Evolutionary conservation across 2,888 invertebrate genomes (phyloP).

Genomic region (Chelonus formosanus): DNA sequence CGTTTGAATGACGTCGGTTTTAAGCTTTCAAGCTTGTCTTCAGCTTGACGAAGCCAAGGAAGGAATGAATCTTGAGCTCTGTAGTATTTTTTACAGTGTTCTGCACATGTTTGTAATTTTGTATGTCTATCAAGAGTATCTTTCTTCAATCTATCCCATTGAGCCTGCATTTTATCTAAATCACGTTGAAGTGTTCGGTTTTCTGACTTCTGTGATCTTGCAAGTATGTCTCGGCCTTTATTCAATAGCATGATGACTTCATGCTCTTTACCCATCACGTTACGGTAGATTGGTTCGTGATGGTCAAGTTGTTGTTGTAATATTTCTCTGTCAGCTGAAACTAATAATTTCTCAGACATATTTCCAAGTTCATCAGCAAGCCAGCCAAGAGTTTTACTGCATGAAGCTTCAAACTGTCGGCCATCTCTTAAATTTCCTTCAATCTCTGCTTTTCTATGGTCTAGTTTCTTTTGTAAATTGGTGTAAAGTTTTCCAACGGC

Average conservation of each 20-base stretch:
- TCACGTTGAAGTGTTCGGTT: slow-evolving; percentile 77
- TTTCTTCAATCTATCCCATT: slow-evolving; percentile 91
- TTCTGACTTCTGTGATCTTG: slow-evolving; percentile 65
- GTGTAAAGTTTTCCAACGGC: slow-evolving; percentile 89
- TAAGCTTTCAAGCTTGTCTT: slow-evolving; percentile 82
- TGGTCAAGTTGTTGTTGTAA: slow-evolving; percentile 87
- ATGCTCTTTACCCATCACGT: slow-evolving; percentile 88
- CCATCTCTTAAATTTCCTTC: slow-evolving; percentile 88
- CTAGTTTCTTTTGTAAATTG: slow-evolving; percentile 88
- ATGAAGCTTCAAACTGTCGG: slow-evolving; percentile 87
- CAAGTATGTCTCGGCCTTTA: slow-evolving; percentile 81
- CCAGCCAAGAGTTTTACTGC: slow-evolving; percentile 91
- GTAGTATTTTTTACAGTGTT: slow-evolving; percentile 90
- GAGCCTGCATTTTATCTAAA: slow-evolving; percentile 86
- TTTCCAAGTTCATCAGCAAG: slow-evolving; percentile 81
- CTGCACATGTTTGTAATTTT: slow-evolving; percentile 83
- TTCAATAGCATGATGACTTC: slow-evolving; percentile 94
- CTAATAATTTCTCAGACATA: slow-evolving; percentile 78
- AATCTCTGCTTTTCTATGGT: slow-evolving; percentile 88
- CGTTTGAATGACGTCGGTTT: slow-evolving; percentile 84
- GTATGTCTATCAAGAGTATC: slow-evolving; percentile 88
- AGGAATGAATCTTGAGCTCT: slow-evolving; percentile 84
- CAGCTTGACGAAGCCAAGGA: slow-evolving; percentile 88
- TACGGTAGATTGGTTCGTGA: slow-evolving; percentile 89
- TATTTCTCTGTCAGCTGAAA: slow-evolving; percentile 86